Base-by-base conservation (phyloP, 2,888 invertebrate species). In the Hofmannophila pseudospretella region DNA sequence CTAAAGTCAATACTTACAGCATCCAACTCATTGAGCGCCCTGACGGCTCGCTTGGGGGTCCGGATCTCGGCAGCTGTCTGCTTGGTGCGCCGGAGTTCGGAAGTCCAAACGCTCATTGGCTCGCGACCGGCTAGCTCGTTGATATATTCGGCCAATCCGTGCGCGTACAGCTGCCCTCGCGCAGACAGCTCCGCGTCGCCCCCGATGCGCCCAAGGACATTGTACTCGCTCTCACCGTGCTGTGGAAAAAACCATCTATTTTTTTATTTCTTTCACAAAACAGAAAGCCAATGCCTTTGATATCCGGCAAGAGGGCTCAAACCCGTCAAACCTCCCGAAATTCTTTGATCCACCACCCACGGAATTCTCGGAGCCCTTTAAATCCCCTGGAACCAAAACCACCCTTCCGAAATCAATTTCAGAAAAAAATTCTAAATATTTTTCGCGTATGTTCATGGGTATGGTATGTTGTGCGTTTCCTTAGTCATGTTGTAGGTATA, bases 161-260 rank as follows among this genome's bases (percentile, higher is more conserved):
- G 88, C 0, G 93, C 94, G 78, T 96, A 97, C 66, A 91, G 82
- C 55, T 91, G 84, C 0, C 97, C 97, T 13, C 96, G 89, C 0
- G 93, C 89, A 4, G 96, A 96, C 27, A 98, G 82, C 13, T 92
- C 91, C 7, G 96, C 93, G 72, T 98, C 96, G 1, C 97, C 97
- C 0, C 97, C 98, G 53, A 98, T 96, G 42, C 95, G 90, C 0
- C 97, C 97, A 8, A 94, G 81, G 2, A 96, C 91, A 75, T 98
- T 98, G 88, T 93, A 95, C 61, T 95, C 94, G 66, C 96, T 96
- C 74, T 98, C 97, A 1, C 97, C 97, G 71, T 98, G 97, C 95
- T 96, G 71, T 32, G 25, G 27, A 12, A 4, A 11, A 27, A 10
- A n/a, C n/a, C n/a, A n/a, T n/a, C n/a, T n/a, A n/a, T n/a, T n/a